Conservation (phyloP, 2,888 invertebrate species). For the Drosophila aldrichi region DNA sequence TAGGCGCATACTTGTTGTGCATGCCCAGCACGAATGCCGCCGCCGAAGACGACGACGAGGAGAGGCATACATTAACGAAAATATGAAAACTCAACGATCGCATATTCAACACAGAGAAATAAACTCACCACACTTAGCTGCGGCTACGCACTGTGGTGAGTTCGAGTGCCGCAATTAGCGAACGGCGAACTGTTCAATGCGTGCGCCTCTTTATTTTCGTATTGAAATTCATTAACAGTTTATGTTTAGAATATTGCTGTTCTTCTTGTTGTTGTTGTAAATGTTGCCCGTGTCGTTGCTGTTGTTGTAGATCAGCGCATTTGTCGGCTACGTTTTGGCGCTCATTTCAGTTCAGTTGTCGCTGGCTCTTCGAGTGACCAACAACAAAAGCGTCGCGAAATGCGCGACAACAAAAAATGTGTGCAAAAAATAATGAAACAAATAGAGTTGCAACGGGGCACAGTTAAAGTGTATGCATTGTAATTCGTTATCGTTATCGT, state of each 20-base stretch:
- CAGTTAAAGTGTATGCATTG: conserved; percentile 15
- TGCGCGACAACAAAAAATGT: conserved; percentile 25
- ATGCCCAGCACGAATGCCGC: conserved; percentile 54
- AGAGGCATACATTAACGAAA: conserved; percentile 37
- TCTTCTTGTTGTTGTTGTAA: conserved; percentile 16
- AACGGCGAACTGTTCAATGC: conserved; percentile 48
- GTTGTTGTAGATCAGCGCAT: conserved; percentile 29
- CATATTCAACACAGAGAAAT: conserved; percentile 25
- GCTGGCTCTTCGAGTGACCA: conserved; percentile 40
- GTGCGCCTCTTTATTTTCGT: conserved; percentile 56
- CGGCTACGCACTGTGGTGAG: conserved; percentile 53
- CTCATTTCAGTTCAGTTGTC: conserved; percentile 36
- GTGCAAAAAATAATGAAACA: conserved; percentile 2
- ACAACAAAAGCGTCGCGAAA: conserved; percentile 46
- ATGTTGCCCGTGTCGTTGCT: conserved; percentile 7
- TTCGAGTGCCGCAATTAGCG: conserved; percentile 69
- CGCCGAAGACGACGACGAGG: conserved; percentile 28
- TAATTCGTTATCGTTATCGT: conserved; percentile 13
- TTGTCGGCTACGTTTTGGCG: conserved; percentile 26
- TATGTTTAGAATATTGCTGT: conserved; percentile 69
- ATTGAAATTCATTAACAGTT: conserved; percentile 77
- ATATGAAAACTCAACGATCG: conserved; percentile 54
- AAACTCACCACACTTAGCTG: conserved; percentile 30
- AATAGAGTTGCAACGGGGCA: not conserved
- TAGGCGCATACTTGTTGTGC: conserved; percentile 54